Base-by-base conservation (phyloP, 2,113 vertebrate genomes). In the Cyphomyrus plagiostoma region DNA sequence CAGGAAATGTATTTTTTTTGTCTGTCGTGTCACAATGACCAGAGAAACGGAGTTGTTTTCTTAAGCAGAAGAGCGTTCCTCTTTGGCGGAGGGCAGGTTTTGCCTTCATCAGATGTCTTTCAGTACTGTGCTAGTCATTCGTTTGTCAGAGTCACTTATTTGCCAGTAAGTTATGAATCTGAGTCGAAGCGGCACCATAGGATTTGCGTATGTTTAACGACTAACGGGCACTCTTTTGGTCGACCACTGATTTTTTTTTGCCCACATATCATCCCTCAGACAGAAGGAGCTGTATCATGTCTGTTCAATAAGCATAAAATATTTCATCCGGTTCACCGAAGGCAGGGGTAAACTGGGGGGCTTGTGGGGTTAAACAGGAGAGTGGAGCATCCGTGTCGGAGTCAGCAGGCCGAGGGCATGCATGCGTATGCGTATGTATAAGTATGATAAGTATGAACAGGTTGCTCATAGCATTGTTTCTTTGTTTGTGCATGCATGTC, bases 251-350 rank as follows among this genome's bases (percentile, higher is more conserved):
- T 42, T 80, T 92, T 92, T n/a, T 90, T 94, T 42, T 8, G 21
- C 30, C 85, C 80, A 49, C 85, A 56, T 90, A 77, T 90, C 84
- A 77, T 50, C 30, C 39, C 92, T 90, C 92, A 91, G 91, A 93
- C 92, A 92, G 93, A 91, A 91, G 45, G 84, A 91, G 88, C 87
- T 89, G 92, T 93, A 93, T 92, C 77, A 92, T 91, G 92, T 92
- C 94, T 94, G 62, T 92, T 94, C 91, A 93, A 92, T 46, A 93
- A 91, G 91, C 90, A 91, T 93, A 93, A 90, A 93, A 95, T 93
- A 93, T 93, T 93, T 94, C 92, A 94, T 92, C 90, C 90, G 90
- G 91, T 92, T 93, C 92, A 92, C 49, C 91, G 90, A 92, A 92
- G 89, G 90, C 90, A 90, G 88, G 66, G 90, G 86, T 88, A 91